Base-by-base conservation (phyloP, 2,888 invertebrate species). In the Stratiomys singularior region DNA sequence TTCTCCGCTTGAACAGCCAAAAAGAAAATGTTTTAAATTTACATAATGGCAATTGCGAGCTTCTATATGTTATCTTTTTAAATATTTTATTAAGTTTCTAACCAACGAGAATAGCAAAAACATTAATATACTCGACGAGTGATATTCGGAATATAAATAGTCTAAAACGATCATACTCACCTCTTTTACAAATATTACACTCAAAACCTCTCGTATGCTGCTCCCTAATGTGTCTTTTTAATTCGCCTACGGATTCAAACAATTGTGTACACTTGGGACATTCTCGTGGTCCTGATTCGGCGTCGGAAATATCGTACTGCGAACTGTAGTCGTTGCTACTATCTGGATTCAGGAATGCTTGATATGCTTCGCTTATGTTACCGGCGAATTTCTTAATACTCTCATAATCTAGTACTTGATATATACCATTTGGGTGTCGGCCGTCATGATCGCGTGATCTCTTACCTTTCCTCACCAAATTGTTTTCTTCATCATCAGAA, bases 271-370 rank as follows among this genome's bases (percentile, higher is more conserved):
- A 74, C 37, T 74, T 58, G 2, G 74, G 74, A 74, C 74, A 74
- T 60, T 74, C 58, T 11, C 58, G 37, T 37, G 74, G 25, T 13
- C 23, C 37, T 5, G 60, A 74, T 37, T 74, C 60, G 15, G 58
- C 60, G 18, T 74, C 58, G 18, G 58, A 74, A 15, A 44, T 60
- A 21, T 74, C 74, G 28, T 30, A 74, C 27, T 74, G 74, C 3
- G 74, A 74, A 60, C 74, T 74, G 23, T 74, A 74, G 4, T 74
- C 74, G 37, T 74, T 74, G 23, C 74, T 74, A 13, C 60, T 74
- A 18, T 74, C 74, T 28, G 58, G 74, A 30, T 37, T 74, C 37
- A 74, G 23, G 23, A 74, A 74, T 23, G 74, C 28, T 37, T 58
- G 37, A 13, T 60, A 37, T 2, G 74, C 28, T 15, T 74, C 74